Percentiles rank a stretch among this genome's conserved stretches.
Conservation (phyloP, 2,797 vertebrate species). For the Gymnocypris eckloni region DNA sequence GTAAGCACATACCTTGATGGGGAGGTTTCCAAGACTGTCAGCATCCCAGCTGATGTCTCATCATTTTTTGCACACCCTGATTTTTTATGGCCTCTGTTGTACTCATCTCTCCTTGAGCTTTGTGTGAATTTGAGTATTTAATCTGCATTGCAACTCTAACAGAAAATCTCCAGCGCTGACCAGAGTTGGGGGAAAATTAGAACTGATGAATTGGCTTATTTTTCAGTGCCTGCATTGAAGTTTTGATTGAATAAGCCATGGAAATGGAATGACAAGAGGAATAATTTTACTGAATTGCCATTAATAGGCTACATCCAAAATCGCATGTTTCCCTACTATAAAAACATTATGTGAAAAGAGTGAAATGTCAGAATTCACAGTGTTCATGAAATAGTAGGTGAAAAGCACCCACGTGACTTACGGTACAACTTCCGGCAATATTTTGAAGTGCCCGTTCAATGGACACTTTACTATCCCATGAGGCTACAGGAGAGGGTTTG, state of each 20-base stretch:
- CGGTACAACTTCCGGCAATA: not conserved
- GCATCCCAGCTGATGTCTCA: constrained; percentile 54
- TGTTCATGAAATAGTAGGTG: not conserved
- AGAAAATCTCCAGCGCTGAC: not conserved
- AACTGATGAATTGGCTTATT: not conserved
- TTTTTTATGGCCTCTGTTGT: constrained; percentile 55
- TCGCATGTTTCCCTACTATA: not conserved
- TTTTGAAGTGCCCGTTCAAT: not conserved
- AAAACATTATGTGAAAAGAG: not conserved
- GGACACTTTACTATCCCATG: not conserved
- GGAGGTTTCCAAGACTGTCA: constrained; percentile 43
- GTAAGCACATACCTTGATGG: constrained; percentile 44
- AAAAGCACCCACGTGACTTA: not conserved
- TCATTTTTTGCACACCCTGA: constrained; percentile 54
- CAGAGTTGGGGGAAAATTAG: constrained; percentile 1
- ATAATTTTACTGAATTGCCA: not conserved
- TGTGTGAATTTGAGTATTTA: constrained; percentile 29
- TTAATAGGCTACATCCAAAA: not conserved
- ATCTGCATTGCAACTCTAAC: constrained; percentile 43
- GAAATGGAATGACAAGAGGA: not conserved
- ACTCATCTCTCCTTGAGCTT: constrained; percentile 51
- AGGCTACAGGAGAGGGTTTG: not conserved
- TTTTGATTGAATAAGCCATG: not conserved
- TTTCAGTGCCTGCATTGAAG: not conserved
- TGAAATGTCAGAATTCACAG: not conserved